phyloP scores from a whole-genome alignment of 2,888 invertebrate species.

The Branchipolynoe longqiensis region DNA sequence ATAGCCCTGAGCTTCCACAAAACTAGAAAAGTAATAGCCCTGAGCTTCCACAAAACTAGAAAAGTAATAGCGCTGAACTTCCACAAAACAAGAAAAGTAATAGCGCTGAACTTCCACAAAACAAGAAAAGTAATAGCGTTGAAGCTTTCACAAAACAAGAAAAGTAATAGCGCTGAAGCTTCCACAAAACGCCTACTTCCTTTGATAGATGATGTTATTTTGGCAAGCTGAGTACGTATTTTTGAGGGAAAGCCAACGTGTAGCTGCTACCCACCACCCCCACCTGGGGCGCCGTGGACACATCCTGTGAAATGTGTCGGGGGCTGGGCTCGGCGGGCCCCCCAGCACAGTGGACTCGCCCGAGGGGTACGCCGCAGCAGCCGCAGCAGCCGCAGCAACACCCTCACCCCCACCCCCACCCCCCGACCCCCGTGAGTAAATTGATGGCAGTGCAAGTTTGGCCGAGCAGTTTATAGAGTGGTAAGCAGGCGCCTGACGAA shows the following conservation, averaged over 20 bases:
- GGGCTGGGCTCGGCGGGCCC: not conserved
- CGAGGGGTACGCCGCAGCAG: not conserved
- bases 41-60: not conserved
- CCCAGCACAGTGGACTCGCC: conserved; percentile 13
- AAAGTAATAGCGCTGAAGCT: not conserved
- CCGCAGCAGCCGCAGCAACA: not conserved
- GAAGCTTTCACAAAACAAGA: no score
- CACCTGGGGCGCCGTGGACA: not conserved
- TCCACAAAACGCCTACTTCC: not conserved
- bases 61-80: no score
- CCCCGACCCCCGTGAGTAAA: not conserved
- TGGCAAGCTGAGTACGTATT: not conserved
- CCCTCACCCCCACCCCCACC: no score
- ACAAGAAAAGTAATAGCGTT: no score
- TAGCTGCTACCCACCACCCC: conserved; percentile 13
- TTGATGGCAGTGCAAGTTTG: conserved; percentile 45
- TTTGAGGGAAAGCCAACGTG: not conserved
- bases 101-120: no score
- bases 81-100: not conserved
- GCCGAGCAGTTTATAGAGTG: conserved; percentile 39
- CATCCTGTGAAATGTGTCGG: not conserved
- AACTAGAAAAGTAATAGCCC: not conserved
- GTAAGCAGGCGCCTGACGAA: not conserved
- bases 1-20: not conserved
- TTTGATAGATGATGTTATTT: not conserved